Evolutionary conservation across 2,113 vertebrate genomes (phyloP).

Genomic region (Turdus rufiventris): DNA sequence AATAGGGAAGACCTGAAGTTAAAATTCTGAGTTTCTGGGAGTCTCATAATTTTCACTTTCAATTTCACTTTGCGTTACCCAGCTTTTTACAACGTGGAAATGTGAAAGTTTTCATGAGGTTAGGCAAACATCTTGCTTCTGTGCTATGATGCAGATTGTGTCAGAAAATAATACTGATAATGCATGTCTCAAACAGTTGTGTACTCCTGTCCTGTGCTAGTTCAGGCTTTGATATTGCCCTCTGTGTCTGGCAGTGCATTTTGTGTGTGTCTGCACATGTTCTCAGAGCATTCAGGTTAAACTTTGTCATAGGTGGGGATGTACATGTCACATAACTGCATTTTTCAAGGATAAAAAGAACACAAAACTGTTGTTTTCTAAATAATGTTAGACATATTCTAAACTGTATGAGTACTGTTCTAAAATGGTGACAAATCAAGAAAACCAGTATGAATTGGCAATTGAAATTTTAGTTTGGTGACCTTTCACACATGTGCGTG

Average conservation of each 20-base stretch:
- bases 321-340: neutral
- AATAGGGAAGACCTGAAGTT: neutral
- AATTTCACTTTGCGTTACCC: neutral
- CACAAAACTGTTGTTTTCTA: neutral
- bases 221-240: neutral
- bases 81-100: neutral
- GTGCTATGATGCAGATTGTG: neutral
- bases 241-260: neutral
- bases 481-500: neutral
- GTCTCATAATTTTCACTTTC: neutral
- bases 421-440: neutral
- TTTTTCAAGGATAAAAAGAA: neutral
- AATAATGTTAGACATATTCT: too few relatives aligned
- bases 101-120: neutral
- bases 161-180: neutral
- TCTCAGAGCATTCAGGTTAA: neutral
- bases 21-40: neutral
- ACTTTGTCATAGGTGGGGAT: neutral
- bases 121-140: neutral
- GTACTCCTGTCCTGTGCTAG: neutral
- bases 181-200: neutral
- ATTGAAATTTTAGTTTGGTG: neutral
- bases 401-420: neutral
- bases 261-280: fast-evolving
- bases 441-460: neutral